Evolutionary conservation across 2,797 vertebrate species (phyloP), one percentile per base, ranked within the genome.

Genomic region (Cyclura pinguis): DNA sequence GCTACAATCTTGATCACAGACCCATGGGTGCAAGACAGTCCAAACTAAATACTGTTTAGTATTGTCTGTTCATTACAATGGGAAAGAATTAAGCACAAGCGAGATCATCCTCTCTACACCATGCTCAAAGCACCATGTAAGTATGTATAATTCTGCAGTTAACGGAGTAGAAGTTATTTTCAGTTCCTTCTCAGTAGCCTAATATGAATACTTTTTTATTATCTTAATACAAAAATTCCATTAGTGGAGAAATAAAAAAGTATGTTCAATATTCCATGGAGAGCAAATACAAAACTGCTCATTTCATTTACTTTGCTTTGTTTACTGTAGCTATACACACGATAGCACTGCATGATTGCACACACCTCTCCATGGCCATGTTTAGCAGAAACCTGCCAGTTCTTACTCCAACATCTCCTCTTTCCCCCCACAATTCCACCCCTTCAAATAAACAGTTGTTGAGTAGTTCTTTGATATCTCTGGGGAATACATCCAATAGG

Each of bases 251-350:
- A 82, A 59, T 9, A 76, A 32, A 72, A 42, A 62, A 3, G 1
- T 2, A 50, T 73, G 86, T 57, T 1, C 4, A 80, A 1, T 0
- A 0, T 62, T 77, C 82, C 5, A 0, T 0, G 1, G 2, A 57
- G n/a, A 93, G 78, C 38, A 81, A 1, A 38, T 38, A 82, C 84
- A 1, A 57, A 0, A 13, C 22, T 0, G 0, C 0, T 1, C 18
- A 57, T 32, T 82, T 67, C 84, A 57, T 82, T 57, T 32, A 24
- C 14, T 1, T 47, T 47, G 42, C 59, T 69, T 87, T 74, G 55
- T 55, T 76, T 76, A 83, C 27, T 55, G 2, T 73, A 73, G 62
- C 84, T 80, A 35, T 73, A 80, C 18, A 29, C 35, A 16, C 81
- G 35, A 78, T 14, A 27, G n/a, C 72, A 6, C 0, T 38, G 47